Evolutionary conservation across 1,140 invertebrate genomes (phyloP).

Genomic region (Camponotus floridanus): DNA sequence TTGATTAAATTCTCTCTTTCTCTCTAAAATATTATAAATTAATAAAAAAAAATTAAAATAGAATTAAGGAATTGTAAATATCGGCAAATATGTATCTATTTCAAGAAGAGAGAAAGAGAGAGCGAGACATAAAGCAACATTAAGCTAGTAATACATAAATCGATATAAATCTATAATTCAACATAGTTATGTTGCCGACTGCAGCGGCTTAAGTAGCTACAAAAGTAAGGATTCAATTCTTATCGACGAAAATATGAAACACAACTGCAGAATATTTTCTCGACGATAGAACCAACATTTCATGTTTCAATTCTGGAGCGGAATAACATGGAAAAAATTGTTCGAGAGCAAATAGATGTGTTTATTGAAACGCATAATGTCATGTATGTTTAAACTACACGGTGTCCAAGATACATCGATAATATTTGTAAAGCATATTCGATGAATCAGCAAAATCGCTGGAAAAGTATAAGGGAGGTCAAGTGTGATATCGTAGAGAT

Average conservation of each 20-base stretch:
- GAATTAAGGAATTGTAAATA: neutral
- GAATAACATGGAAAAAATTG: neutral
- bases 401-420: neutral
- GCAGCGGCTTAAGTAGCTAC: constrained; percentile 23
- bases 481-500: constrained; percentile 52
- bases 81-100: constrained; percentile 3
- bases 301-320: neutral
- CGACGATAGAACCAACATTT: neutral
- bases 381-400: constrained; percentile 2
- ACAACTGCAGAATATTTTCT: neutral
- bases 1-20: no score
- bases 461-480: constrained; percentile 54
- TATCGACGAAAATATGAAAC: constrained; percentile 7
- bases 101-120: neutral
- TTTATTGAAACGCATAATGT: constrained; percentile 3
- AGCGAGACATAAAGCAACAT: constrained; percentile 12
- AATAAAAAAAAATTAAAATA: neutral
- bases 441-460: neutral
- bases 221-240: constrained; percentile 35
- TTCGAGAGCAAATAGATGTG: neutral
- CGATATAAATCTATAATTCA: constrained; percentile 48
- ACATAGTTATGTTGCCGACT: neutral
- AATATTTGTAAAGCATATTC: neutral
- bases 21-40: no score
- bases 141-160: constrained; percentile 38